phyloP scores from a whole-genome alignment of 1,140 invertebrate genomes.

The Sweltsa coloradensis region DNA sequence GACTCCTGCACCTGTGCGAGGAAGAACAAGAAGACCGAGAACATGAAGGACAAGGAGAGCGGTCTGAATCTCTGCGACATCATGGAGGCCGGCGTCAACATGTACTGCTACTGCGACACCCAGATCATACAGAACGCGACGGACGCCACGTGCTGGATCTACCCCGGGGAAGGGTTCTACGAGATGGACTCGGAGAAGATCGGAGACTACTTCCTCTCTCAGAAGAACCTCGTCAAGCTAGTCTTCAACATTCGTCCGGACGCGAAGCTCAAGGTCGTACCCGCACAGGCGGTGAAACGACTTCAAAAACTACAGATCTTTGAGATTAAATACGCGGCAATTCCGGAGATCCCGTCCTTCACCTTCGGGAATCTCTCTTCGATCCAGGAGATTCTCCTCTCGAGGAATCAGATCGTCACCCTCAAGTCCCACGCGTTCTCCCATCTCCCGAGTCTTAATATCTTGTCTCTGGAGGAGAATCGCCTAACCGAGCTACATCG shows the following conservation, averaged over 20 bases:
- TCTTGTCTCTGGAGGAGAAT: constrained; percentile 57
- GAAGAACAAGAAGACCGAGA: too few species aligned
- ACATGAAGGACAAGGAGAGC: too few species aligned
- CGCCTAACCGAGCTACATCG: constrained; percentile 53
- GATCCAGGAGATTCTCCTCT: constrained; percentile 28
- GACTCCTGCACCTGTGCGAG: too few species aligned
- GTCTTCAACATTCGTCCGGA: constrained; percentile 52
- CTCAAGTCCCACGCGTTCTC: constrained; percentile 52
- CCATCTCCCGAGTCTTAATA: constrained; percentile 46
- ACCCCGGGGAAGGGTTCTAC: too few species aligned
- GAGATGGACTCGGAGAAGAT: constrained; percentile 46
- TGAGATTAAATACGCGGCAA: constrained; percentile 54
- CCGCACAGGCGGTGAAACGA: constrained; percentile 48
- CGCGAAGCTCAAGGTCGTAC: constrained; percentile 50
- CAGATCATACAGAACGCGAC: constrained; percentile 26
- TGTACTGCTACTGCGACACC: constrained; percentile 35
- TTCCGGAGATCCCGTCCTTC: constrained; percentile 47
- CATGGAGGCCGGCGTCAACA: constrained; percentile 23
- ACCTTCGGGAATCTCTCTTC: constrained; percentile 56
- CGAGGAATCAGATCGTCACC: constrained; percentile 35
- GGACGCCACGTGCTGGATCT: constrained; percentile 43
- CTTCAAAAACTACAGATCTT: constrained; percentile 49
- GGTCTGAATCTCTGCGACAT: constrained; percentile 37
- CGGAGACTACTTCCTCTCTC: constrained; percentile 56
- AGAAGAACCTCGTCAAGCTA: constrained; percentile 51